Percentiles rank a stretch among this genome's conserved stretches.
phyloP scores from a whole-genome alignment of 2,113 vertebrate genomes.

The Pedionomus torquatus region DNA sequence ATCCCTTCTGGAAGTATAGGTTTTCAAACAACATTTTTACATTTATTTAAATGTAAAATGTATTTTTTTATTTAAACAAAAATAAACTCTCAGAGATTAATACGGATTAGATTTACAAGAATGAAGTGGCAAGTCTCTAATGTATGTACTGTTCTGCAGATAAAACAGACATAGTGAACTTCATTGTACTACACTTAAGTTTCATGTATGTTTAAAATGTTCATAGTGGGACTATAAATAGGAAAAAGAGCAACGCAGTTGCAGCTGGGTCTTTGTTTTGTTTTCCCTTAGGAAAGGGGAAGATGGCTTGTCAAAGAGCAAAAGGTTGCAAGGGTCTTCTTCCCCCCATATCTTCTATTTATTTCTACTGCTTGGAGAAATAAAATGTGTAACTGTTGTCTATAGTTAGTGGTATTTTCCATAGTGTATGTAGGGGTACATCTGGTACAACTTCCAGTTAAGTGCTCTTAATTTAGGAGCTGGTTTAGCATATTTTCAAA shows the following conservation, averaged over 20 bases:
- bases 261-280: background rate
- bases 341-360: background rate
- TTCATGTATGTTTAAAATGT: background rate
- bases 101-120: background rate
- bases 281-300: background rate
- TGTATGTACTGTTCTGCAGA: background rate
- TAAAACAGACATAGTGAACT: background rate
- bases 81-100: background rate
- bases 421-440: background rate
- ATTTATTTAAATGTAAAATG: no score
- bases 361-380: background rate
- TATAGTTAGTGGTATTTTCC: background rate
- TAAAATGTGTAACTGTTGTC: background rate
- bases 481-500: background rate
- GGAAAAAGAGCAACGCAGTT: background rate
- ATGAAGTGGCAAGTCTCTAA: background rate
- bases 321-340: background rate
- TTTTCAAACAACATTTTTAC: background rate
- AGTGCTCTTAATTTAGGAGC: background rate
- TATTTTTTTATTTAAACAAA: background rate
- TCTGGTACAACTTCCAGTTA: background rate
- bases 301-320: background rate
- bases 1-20: background rate
- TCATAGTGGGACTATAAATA: background rate
- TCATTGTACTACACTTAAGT: background rate